Evolutionary conservation across 2,888 invertebrate species (phyloP).

Genomic region (Cerastis leucographa): DNA sequence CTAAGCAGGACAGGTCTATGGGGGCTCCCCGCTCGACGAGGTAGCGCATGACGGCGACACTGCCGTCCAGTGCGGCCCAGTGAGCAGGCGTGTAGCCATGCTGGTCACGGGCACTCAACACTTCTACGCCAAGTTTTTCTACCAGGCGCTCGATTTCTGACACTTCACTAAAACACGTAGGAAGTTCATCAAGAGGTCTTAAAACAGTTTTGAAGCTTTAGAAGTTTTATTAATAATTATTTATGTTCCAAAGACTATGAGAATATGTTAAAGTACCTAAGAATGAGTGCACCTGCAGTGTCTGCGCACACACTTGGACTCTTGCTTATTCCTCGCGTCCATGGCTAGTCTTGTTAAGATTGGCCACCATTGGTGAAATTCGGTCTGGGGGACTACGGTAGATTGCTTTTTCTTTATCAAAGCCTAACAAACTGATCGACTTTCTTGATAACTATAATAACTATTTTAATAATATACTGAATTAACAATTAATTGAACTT

Average conservation of each 20-base stretch:
- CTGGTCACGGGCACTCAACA: slow-evolving; percentile 95
- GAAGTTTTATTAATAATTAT: not conserved
- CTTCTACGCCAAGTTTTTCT: slow-evolving; percentile 95
- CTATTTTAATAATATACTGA: too few species aligned
- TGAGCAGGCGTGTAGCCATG: slow-evolving; percentile 98
- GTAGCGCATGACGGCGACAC: slow-evolving; percentile 97
- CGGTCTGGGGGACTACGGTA: not conserved
- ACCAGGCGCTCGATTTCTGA: slow-evolving; percentile 95
- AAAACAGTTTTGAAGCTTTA: not conserved
- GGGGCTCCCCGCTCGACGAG: slow-evolving; percentile 96
- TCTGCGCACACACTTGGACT: not conserved
- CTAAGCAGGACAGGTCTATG: slow-evolving; percentile 96
- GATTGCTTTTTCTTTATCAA: not conserved
- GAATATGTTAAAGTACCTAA: not conserved
- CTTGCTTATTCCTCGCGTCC: not conserved
- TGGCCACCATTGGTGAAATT: not conserved
- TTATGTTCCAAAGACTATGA: not conserved
- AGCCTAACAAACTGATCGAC: too few species aligned
- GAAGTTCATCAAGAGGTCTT: not conserved
- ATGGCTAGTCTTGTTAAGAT: not conserved
- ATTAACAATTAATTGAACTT: not conserved
- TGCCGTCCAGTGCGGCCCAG: slow-evolving; percentile 97
- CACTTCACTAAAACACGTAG: slow-evolving; percentile 91
- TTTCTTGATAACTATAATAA: not conserved
- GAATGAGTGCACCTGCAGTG: not conserved